These are phyloP conservation scores for Trissolcus brochymenae DNA, from an alignment of 2,888 invertebrate genomes.

Conservation along the genomic window DNA sequence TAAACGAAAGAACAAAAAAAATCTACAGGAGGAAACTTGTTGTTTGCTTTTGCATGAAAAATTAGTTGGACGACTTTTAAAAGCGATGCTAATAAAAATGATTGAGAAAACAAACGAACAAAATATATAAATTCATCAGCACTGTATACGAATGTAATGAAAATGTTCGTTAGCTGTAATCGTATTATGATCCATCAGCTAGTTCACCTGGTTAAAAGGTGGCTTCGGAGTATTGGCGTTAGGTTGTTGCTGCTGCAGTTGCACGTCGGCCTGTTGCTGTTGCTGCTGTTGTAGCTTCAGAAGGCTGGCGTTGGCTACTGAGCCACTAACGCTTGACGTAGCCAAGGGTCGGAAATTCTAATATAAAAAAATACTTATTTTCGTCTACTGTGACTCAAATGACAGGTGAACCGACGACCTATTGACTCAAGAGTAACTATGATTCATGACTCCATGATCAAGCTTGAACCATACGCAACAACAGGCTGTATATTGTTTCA, in stretches of 20 bases:
- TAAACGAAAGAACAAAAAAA: not conserved
- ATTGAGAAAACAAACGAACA: conserved; percentile 9
- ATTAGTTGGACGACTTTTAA: not conserved
- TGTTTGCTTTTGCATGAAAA: no score
- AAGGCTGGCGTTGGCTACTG: conserved; percentile 74
- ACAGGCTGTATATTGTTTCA: conserved; percentile 5
- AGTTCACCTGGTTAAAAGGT: conserved; percentile 75
- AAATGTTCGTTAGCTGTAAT: conserved; percentile 17
- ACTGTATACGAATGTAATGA: no score
- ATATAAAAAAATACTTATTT: conserved; percentile 72
- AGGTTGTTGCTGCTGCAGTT: conserved; percentile 72
- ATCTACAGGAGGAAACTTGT: no score
- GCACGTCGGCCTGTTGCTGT: conserved; percentile 68
- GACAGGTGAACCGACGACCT: conserved; percentile 50
- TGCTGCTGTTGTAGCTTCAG: conserved; percentile 74
- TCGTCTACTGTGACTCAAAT: conserved; percentile 67
- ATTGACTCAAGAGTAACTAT: conserved; percentile 13
- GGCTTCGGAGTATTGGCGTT: conserved; percentile 73
- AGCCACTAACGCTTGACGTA: conserved; percentile 72
- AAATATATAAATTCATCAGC: no score
- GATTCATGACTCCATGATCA: conserved; percentile 25
- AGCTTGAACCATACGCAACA: conserved; percentile 30
- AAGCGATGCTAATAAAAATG: conserved; percentile 2
- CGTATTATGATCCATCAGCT: conserved; percentile 60
- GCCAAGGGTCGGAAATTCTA: conserved; percentile 74